Evolutionary conservation across 2,888 invertebrate species (phyloP).

Genomic region (Ceramica pisi): DNA sequence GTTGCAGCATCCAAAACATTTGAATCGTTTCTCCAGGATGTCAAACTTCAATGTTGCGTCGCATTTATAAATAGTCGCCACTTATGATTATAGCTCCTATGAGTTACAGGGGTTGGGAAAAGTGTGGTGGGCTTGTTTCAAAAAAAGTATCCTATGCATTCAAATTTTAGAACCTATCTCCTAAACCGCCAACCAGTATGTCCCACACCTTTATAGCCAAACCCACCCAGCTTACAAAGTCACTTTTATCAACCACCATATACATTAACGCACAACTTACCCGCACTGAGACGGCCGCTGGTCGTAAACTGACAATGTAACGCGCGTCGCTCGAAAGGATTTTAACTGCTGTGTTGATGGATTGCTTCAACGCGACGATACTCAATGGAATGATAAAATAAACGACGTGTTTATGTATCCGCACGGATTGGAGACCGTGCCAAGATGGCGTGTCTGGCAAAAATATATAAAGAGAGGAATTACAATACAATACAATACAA

Average conservation of each 20-base stretch:
- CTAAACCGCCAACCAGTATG: slow-evolving; percentile 26
- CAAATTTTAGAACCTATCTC: not conserved
- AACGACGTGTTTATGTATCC: slow-evolving; percentile 50
- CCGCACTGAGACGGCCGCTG: slow-evolving; percentile 33
- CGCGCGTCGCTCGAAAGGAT: slow-evolving; percentile 53
- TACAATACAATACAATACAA: too few species aligned
- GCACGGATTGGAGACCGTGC: slow-evolving; percentile 20
- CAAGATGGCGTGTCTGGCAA: slow-evolving; percentile 13
- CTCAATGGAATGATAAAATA: slow-evolving; percentile 50
- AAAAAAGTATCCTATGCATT: too few species aligned
- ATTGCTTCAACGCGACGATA: slow-evolving; percentile 51
- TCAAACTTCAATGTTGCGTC: too few species aligned
- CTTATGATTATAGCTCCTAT: too few species aligned
- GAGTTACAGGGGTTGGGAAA: too few species aligned
- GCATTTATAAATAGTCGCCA: too few species aligned
- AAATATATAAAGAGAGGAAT: not conserved
- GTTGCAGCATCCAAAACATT: too few species aligned
- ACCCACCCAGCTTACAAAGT: slow-evolving; percentile 65
- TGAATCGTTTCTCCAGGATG: too few species aligned
- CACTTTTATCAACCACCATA: slow-evolving; percentile 60
- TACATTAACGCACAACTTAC: slow-evolving; percentile 68
- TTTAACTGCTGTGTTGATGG: slow-evolving; percentile 63
- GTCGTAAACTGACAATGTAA: slow-evolving; percentile 68
- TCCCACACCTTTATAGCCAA: slow-evolving; percentile 65
- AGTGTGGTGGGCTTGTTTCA: too few species aligned